phyloP scores from a whole-genome alignment of 2,797 vertebrate genomes.

The Syngnathus acus region DNA sequence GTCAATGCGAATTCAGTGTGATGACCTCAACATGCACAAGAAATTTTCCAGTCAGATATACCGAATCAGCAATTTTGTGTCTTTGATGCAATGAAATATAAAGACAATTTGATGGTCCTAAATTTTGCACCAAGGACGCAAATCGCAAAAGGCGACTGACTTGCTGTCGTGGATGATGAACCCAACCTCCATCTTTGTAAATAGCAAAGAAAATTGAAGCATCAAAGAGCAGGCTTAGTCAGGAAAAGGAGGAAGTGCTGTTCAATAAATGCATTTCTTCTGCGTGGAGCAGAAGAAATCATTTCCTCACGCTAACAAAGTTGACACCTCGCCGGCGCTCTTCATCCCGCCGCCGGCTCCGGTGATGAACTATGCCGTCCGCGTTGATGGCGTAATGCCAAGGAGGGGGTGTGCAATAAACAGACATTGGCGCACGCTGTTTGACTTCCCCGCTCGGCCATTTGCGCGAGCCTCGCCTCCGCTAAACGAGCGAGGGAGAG shows the following conservation, averaged over 20 bases:
- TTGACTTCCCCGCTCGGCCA: slow-evolving; percentile 27
- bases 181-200: neutral
- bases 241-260: slow-evolving; percentile 6
- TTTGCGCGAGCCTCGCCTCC: slow-evolving; percentile 25
- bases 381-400: slow-evolving; percentile 12
- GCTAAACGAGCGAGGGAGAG: slow-evolving; percentile 38
- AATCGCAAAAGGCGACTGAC: too few relatives aligned
- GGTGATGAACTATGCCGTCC: slow-evolving; percentile 12
- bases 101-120: too few relatives aligned
- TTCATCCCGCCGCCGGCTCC: slow-evolving; percentile 4
- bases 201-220: neutral
- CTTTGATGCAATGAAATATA: neutral
- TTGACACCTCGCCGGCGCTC: slow-evolving; percentile 13
- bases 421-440: slow-evolving; percentile 16
- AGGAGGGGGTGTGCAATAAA: slow-evolving; percentile 30
- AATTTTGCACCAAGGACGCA: too few relatives aligned
- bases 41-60: neutral
- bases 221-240: slow-evolving; percentile 6
- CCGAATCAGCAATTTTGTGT: neutral
- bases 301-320: slow-evolving; percentile 5
- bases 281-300: slow-evolving; percentile 27
- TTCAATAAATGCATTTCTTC: slow-evolving; percentile 11
- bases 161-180: neutral
- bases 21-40: neutral
- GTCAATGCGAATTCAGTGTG: neutral